Conservation (phyloP, 1,140 invertebrate species). For the Ips typographus region DNA sequence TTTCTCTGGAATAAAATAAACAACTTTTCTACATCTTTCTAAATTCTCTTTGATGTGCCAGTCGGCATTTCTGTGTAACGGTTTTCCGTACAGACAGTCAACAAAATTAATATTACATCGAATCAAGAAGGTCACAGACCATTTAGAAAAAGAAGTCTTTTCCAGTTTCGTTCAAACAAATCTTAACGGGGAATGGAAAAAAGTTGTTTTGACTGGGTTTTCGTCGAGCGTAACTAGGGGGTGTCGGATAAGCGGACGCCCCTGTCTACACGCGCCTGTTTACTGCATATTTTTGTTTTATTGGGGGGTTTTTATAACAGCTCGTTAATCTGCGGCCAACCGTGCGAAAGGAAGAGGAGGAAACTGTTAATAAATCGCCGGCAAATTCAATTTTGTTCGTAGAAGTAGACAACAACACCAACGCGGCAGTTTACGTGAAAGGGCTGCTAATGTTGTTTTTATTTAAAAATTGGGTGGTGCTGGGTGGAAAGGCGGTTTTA, state of each 20-base stretch:
- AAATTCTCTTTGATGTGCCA: too few species aligned
- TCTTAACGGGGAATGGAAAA: too few species aligned
- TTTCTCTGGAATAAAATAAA: too few species aligned
- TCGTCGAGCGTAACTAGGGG: background rate
- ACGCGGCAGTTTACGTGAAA: background rate
- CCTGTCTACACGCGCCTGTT: constrained; percentile 1
- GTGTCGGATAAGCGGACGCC: background rate
- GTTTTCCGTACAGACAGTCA: too few species aligned
- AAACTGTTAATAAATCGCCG: constrained; percentile 2
- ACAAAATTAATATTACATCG: too few species aligned
- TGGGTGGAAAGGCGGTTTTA: too few species aligned
- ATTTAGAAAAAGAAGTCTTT: too few species aligned
- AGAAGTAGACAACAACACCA: constrained; percentile 9
- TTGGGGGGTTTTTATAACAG: constrained; percentile 12
- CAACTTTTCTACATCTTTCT: too few species aligned
- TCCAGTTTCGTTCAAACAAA: too few species aligned
- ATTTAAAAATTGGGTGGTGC: background rate
- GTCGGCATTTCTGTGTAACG: too few species aligned
- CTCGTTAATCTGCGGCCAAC: constrained; percentile 6
- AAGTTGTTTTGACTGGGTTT: too few species aligned
- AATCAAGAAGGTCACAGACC: too few species aligned
- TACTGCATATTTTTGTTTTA: constrained; percentile 2
- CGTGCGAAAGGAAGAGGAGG: background rate
- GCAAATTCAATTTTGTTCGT: constrained; percentile 8
- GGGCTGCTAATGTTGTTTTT: constrained; percentile 3